Conservation (phyloP, 1,140 invertebrate species). For the Neodiprion virginianus region DNA sequence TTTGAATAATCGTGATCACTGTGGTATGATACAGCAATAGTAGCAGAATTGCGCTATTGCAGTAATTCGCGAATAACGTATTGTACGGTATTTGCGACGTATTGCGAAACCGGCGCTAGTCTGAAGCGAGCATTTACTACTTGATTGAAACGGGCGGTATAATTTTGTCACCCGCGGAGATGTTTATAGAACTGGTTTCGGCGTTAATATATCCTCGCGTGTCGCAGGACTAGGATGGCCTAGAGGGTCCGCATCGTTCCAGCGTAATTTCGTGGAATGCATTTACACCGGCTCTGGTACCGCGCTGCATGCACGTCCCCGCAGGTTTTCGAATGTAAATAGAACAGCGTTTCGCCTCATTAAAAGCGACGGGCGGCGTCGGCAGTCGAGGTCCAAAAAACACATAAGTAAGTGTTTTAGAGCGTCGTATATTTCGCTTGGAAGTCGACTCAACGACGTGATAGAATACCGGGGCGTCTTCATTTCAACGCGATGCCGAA, state of each 20-base stretch:
- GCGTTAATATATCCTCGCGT: too few relatives aligned
- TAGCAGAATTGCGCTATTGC: too few relatives aligned
- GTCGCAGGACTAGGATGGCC: too few relatives aligned
- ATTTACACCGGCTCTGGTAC: conserved; percentile 23
- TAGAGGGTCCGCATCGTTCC: not conserved
- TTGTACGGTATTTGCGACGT: too few relatives aligned
- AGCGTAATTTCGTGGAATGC: conserved; percentile 14
- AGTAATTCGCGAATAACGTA: too few relatives aligned
- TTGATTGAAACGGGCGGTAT: too few relatives aligned
- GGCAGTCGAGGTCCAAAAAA: conserved; percentile 7
- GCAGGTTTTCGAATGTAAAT: conserved; percentile 23
- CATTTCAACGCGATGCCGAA: not conserved
- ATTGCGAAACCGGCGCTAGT: too few relatives aligned
- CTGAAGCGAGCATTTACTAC: too few relatives aligned
- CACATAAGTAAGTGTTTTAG: conserved; percentile 24
- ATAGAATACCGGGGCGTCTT: conserved; percentile 4
- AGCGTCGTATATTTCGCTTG: conserved; percentile 22
- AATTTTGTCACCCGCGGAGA: too few relatives aligned
- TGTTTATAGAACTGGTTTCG: too few relatives aligned
- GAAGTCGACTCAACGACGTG: not conserved
- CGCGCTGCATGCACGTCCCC: conserved; percentile 16
- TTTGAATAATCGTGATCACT: too few relatives aligned
- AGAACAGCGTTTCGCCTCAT: conserved; percentile 27
- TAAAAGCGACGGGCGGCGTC: conserved; percentile 30
- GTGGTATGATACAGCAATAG: too few relatives aligned